phyloP scores from a whole-genome alignment of 2,797 vertebrate genomes.

The Clangula hyemalis region DNA sequence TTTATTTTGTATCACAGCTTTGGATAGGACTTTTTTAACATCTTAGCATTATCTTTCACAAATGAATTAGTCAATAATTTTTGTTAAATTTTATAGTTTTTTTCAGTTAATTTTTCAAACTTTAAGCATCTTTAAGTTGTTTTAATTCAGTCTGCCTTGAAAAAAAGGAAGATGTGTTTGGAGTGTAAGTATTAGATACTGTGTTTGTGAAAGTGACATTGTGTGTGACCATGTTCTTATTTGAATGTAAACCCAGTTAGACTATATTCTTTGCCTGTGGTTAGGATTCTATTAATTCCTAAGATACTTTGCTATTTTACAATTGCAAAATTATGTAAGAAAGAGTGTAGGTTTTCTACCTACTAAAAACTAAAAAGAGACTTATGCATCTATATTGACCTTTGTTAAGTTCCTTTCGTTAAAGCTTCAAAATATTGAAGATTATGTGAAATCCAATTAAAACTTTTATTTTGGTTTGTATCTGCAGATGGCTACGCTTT shows the following conservation, averaged over 20 bases:
- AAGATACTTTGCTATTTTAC: neutral
- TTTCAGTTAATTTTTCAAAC: neutral
- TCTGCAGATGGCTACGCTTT: slow-evolving; percentile 95
- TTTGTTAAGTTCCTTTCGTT: neutral
- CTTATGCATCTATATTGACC: neutral
- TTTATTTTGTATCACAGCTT: neutral
- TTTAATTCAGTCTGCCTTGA: neutral
- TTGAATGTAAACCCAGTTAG: neutral
- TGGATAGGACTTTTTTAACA: neutral
- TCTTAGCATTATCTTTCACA: neutral
- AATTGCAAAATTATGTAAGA: neutral
- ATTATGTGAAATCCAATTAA: neutral
- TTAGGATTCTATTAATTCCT: neutral
- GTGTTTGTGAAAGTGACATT: neutral
- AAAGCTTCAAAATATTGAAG: neutral
- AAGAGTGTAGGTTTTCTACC: neutral
- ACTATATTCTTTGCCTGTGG: neutral
- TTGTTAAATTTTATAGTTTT: neutral
- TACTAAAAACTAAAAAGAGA: neutral
- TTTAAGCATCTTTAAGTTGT: neutral
- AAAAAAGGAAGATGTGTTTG: neutral
- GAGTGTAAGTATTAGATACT: neutral
- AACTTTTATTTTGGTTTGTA: neutral
- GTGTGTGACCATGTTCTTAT: neutral
- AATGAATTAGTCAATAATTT: neutral